A percentile compares a stretch with the other conserved stretches of the same genome.
Conservation (phyloP, 2,888 invertebrate species). For the Helleia helle region DNA sequence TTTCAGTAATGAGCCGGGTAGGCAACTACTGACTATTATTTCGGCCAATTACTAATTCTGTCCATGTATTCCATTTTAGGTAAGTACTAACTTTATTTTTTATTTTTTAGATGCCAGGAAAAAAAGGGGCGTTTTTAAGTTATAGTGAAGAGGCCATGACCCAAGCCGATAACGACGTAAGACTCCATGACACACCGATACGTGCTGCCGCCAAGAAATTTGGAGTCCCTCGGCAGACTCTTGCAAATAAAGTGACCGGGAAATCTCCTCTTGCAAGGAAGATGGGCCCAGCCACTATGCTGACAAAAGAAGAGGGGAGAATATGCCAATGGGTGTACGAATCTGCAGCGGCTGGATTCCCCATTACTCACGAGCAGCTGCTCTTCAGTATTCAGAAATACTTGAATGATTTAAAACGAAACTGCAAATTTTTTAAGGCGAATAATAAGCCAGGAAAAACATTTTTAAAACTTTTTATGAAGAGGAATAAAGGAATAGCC, state of each 20-base stretch:
- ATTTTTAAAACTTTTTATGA: conserved; percentile 16
- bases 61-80: conserved; percentile 3
- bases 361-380: conserved; percentile 2
- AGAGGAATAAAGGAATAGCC: conserved; percentile 15
- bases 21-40: conserved; percentile 15
- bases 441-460: conserved; percentile 14
- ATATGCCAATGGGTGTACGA: conserved; percentile 9
- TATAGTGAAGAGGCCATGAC: no score
- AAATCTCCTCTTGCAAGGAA: conserved; percentile 11
- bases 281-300: conserved; percentile 8
- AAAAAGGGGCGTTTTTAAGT: no score
- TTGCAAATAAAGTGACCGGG: conserved; percentile 10
- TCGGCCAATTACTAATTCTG: no score
- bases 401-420: conserved; percentile 8
- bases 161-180: no score
- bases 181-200: conserved; percentile 2
- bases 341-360: conserved; percentile 10
- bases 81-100: conserved; percentile 5
- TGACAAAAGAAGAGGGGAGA: conserved; percentile 9
- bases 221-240: conserved; percentile 9
- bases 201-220: conserved; percentile 6
- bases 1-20: conserved; percentile 15
- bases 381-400: conserved; percentile 9
- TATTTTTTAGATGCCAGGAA: conserved; percentile 13
- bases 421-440: conserved; percentile 10